Base-by-base conservation (phyloP, 2,113 vertebrate genomes). In the Cacatua alba region DNA sequence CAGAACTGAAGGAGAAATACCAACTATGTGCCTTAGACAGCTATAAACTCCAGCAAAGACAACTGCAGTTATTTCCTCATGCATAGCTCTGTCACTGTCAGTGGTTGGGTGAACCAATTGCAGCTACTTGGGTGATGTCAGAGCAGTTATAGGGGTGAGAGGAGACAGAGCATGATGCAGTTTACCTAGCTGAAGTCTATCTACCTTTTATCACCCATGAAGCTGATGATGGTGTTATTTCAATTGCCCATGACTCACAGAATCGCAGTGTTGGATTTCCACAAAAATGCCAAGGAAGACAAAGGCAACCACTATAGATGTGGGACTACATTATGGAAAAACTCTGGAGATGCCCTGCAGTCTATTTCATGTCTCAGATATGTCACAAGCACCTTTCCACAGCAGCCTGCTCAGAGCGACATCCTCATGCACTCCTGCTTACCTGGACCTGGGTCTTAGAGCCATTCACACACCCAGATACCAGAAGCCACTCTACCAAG, bases 61-160 rank as follows among this genome's bases (percentile, higher is more conserved):
- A 23, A 26, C 33, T 31, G 7, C 21, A 33, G n/a, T 26, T 12
- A 15, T n/a, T 59, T 51, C 63, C 21, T 57, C 53, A 3, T 17
- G 14, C 29, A n/a, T 52, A 46, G 25, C 46, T 76, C 35, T 33
- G 15, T 49, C 65, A 44, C 59, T 16, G 2, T 67, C 31, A 53
- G 52, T 0, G 0, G 46, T n/a, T 41, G 26, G 21, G 28, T 39
- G n/a, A 82, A 35, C 18, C 2, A 6, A 53, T 3, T 48, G 57
- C 82, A 64, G 62, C 62, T 48, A 10, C 55, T 46, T 11, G 11
- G n/a, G 6, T 14, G 68, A 29, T 8, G 7, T 52, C 39, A 44
- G 69, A 23, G 39, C 23, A 53, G 44, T 49, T 49, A 25, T 0
- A 43, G 24, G 68, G 31, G 49, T 11, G 18, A 74, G 29, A 82